Evolutionary conservation across 2,113 vertebrate species (phyloP).

Genomic region (Corythaeola cristata): DNA sequence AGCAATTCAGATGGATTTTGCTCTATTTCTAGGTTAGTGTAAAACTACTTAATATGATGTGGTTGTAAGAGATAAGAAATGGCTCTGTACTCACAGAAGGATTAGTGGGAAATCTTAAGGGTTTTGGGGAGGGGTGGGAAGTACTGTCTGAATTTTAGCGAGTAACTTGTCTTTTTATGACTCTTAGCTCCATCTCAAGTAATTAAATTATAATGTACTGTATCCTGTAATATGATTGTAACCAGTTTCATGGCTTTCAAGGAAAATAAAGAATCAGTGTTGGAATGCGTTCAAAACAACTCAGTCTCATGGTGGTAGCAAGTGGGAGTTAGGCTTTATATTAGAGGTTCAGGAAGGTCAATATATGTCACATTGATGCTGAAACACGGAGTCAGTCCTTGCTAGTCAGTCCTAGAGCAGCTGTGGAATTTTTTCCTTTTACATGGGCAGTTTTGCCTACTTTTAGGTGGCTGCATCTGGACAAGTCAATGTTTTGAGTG

Average conservation of each 20-base stretch:
- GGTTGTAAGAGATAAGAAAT: neutral
- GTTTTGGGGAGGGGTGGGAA: neutral
- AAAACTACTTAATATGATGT: neutral
- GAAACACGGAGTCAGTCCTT: neutral
- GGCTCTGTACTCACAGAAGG: neutral
- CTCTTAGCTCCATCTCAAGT: neutral
- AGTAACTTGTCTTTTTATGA: neutral
- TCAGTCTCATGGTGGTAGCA: neutral
- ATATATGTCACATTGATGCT: neutral
- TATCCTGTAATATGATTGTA: neutral
- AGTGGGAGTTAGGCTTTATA: neutral
- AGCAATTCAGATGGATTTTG: neutral
- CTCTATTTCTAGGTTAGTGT: neutral
- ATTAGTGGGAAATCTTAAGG: neutral
- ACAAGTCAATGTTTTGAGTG: neutral
- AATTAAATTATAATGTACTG: neutral
- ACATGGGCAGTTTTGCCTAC: neutral
- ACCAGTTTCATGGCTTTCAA: neutral
- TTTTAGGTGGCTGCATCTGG: neutral
- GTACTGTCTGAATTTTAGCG: neutral
- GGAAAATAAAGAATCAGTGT: neutral
- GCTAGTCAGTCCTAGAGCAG: neutral
- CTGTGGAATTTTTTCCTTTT: neutral
- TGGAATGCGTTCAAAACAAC: neutral
- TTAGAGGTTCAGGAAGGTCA: neutral